Conservation (phyloP, 2,113 vertebrate species). For the Anas platyrhynchos region DNA sequence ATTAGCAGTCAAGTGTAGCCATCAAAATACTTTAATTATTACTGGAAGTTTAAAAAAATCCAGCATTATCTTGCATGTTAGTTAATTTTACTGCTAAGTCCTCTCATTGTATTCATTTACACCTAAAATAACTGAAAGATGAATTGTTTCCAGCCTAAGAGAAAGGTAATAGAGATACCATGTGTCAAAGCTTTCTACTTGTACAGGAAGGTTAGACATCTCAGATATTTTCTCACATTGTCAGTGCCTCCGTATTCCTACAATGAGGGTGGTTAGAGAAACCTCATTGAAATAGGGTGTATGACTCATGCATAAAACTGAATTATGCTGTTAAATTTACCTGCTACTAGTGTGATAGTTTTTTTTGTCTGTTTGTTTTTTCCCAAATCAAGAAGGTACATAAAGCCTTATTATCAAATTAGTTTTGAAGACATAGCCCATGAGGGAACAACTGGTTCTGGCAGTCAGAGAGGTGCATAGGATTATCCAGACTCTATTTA, state of each 20-base stretch:
- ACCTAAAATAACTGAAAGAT: not conserved
- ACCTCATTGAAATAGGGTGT: not conserved
- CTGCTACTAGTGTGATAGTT: not conserved
- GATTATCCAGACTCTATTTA: not conserved
- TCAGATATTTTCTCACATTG: not conserved
- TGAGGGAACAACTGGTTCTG: not conserved
- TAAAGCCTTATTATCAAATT: not conserved
- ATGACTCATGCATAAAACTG: not conserved
- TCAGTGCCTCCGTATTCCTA: not conserved
- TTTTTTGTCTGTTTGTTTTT: not conserved
- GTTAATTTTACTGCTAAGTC: not conserved
- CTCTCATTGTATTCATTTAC: not conserved
- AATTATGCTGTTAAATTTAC: not conserved
- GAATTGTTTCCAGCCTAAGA: not conserved
- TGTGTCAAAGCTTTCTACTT: not conserved
- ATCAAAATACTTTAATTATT: constrained; percentile 46
- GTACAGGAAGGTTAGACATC: not conserved
- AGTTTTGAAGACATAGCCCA: not conserved
- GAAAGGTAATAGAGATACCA: not conserved
- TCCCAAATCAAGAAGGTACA: not conserved
- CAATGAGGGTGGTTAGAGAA: not conserved
- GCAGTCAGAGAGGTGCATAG: not conserved
- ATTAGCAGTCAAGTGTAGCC: constrained; percentile 41
- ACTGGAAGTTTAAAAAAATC: not conserved
- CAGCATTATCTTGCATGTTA: not conserved